A percentile compares a stretch with the other conserved stretches of the same genome.
These are phyloP conservation scores for Apodemia hepburni DNA, from an alignment of 2,888 invertebrate genomes.

Conservation along the genomic window DNA sequence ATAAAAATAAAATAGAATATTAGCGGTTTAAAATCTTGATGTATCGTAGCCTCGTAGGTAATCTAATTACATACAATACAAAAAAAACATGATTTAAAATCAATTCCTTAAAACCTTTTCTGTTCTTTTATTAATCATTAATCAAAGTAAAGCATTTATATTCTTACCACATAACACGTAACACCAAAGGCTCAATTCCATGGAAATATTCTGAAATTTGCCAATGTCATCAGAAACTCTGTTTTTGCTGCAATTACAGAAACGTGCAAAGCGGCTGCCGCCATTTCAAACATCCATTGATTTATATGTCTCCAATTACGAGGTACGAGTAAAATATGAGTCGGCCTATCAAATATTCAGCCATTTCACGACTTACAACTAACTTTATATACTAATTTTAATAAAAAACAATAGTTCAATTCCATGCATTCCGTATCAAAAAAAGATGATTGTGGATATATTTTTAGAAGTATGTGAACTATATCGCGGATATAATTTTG, in stretches of 20 bases:
- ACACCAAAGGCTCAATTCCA: slow-evolving; percentile 28
- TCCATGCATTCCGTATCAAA: slow-evolving; percentile 41
- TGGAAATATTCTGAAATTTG: slow-evolving; percentile 70
- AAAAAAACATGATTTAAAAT: not conserved
- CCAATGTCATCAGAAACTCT: slow-evolving; percentile 70
- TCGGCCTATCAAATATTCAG: slow-evolving; percentile 69
- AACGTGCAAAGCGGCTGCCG: slow-evolving; percentile 67
- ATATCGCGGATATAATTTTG: slow-evolving; percentile 36
- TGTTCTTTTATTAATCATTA: not conserved
- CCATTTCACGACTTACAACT: slow-evolving; percentile 59
- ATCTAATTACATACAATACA: too few relatives aligned
- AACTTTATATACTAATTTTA: slow-evolving; percentile 70
- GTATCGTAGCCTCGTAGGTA: too few relatives aligned
- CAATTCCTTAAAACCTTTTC: not conserved
- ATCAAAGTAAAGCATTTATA: slow-evolving; percentile 21
- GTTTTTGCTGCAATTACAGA: slow-evolving; percentile 75
- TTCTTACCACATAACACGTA: slow-evolving; percentile 24
- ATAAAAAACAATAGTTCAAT: slow-evolving; percentile 76
- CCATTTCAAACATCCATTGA: slow-evolving; percentile 68
- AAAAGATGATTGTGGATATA: slow-evolving; percentile 42
- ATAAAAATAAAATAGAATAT: too few relatives aligned
- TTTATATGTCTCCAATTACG: slow-evolving; percentile 67
- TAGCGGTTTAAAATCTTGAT: too few relatives aligned
- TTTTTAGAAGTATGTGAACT: slow-evolving; percentile 46
- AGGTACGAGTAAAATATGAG: slow-evolving; percentile 73